These are phyloP conservation scores for Dicaeum eximium DNA, from an alignment of 2,113 vertebrate species.

Conservation along the genomic window DNA sequence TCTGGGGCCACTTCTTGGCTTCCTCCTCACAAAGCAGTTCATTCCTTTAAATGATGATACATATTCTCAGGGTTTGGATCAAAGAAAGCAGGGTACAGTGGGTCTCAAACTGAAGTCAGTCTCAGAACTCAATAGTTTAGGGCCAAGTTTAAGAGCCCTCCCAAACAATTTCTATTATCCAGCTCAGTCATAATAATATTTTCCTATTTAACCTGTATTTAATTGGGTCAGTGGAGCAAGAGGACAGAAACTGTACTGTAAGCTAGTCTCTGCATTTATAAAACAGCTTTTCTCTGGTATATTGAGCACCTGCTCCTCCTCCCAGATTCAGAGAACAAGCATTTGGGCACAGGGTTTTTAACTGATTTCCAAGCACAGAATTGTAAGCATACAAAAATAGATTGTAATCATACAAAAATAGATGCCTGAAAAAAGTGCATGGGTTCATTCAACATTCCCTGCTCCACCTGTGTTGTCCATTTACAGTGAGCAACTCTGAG, in stretches of 20 bases:
- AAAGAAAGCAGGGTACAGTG: neutral
- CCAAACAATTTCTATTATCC: neutral
- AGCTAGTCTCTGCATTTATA: neutral
- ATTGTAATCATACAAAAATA: neutral
- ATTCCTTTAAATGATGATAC: neutral
- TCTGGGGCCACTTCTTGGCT: neutral
- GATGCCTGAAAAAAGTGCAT: neutral
- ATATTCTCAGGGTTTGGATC: neutral
- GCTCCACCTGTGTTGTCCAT: neutral
- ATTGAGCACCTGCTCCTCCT: neutral
- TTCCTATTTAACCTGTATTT: neutral
- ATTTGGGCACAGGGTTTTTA: neutral
- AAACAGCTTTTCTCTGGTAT: neutral
- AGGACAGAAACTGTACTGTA: neutral
- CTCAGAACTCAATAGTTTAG: neutral
- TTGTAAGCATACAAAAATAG: neutral
- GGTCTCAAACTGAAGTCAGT: neutral
- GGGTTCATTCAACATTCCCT: neutral
- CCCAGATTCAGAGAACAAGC: neutral
- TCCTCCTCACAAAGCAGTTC: neutral
- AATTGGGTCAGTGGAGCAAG: neutral
- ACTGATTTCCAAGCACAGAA: neutral
- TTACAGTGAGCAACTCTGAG: neutral
- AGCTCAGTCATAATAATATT: neutral
- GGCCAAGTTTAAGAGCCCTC: neutral